phyloP scores from a whole-genome alignment of 2,113 vertebrate species.

The Hippocampus mohnikei region DNA sequence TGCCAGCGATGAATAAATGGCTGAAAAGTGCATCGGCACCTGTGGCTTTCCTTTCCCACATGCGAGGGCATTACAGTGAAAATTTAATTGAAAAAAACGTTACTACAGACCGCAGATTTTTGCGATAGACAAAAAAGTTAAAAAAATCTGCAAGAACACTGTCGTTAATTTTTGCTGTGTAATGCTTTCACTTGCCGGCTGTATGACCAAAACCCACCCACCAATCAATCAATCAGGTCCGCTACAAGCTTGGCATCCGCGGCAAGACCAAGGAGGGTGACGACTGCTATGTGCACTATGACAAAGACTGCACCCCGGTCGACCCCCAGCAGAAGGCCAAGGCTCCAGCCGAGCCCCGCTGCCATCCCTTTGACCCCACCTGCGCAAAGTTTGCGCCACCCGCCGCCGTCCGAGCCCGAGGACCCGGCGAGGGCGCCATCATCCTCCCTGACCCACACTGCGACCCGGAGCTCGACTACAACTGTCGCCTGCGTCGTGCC shows the following conservation, averaged over 20 bases:
- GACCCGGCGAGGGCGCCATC: slow-evolving; percentile 44
- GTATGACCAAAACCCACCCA: slow-evolving; percentile 44
- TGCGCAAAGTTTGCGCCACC: slow-evolving; percentile 59
- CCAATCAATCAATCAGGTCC: slow-evolving; percentile 51
- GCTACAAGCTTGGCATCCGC: slow-evolving; percentile 60
- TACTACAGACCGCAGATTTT: background rate
- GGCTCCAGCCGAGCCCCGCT: slow-evolving; percentile 51
- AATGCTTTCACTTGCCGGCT: slow-evolving; percentile 44
- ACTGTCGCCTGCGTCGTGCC: slow-evolving; percentile 69
- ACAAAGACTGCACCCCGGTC: slow-evolving; percentile 71
- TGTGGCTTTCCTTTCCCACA: background rate
- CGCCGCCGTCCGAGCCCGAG: slow-evolving; percentile 5
- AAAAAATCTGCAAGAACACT: slow-evolving; percentile 10
- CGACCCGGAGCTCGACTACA: slow-evolving; percentile 75
- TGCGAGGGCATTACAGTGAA: background rate
- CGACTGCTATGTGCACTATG: slow-evolving; percentile 75
- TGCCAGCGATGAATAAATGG: background rate
- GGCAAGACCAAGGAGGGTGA: slow-evolving; percentile 76
- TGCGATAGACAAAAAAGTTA: background rate
- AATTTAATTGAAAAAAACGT: too few relatives aligned
- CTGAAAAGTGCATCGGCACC: background rate
- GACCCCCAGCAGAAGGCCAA: slow-evolving; percentile 26
- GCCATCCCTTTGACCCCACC: slow-evolving; percentile 73
- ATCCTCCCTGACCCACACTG: slow-evolving; percentile 72
- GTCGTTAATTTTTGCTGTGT: slow-evolving; percentile 45